phyloP scores from a whole-genome alignment of 2,113 vertebrate species.

The Tringa solitaria region DNA sequence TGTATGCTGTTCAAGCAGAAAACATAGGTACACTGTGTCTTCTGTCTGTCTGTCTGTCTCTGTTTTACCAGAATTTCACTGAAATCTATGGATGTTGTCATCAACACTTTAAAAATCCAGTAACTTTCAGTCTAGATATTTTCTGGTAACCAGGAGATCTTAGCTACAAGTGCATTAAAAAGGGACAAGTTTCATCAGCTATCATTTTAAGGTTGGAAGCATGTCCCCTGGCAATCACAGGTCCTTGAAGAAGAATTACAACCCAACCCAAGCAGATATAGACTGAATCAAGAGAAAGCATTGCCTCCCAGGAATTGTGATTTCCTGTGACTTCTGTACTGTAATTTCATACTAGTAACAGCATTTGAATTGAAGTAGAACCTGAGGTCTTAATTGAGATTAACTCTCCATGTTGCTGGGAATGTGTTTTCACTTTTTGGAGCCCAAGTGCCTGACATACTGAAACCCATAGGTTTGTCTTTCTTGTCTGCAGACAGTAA shows the following conservation, averaged over 20 bases:
- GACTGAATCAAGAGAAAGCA: background rate
- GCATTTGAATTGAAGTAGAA: background rate
- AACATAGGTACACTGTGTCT: background rate
- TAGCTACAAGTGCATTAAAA: background rate
- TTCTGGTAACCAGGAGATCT: background rate
- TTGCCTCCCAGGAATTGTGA: background rate
- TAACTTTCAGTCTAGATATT: background rate
- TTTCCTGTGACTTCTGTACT: background rate
- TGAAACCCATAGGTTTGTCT: background rate
- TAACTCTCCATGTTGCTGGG: background rate
- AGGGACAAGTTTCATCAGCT: accelerated
- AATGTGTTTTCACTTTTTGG: background rate
- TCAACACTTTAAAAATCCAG: background rate
- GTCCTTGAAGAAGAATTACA: background rate
- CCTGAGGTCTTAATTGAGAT: background rate
- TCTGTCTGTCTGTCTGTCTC: background rate
- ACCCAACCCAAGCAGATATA: background rate
- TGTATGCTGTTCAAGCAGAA: background rate
- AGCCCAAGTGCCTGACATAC: background rate
- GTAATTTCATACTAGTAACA: background rate
- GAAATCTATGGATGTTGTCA: background rate
- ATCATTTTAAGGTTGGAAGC: background rate
- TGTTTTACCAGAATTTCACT: background rate
- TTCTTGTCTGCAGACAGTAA: background rate
- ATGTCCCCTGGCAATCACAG: background rate